Percentiles rank a stretch among this genome's conserved stretches.
These are phyloP conservation scores for Lepidocolaptes lacrymiger DNA, from an alignment of 2,797 vertebrate genomes.

Conservation along the genomic window DNA sequence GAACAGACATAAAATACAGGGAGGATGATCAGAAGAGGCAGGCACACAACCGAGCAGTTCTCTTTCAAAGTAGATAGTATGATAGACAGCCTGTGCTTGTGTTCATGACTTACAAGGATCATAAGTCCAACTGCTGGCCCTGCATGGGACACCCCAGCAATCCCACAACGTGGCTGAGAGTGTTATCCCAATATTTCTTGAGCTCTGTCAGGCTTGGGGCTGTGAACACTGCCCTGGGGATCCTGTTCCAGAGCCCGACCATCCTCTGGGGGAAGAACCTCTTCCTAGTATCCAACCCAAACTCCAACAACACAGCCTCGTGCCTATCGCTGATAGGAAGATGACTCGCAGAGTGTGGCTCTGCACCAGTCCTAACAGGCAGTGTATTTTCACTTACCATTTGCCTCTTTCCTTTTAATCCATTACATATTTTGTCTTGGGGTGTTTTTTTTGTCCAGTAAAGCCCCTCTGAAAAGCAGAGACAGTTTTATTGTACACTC, in stretches of 20 bases:
- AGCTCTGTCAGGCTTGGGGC: not conserved
- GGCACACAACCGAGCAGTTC: not conserved
- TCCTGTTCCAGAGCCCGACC: not conserved
- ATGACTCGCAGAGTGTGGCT: not conserved
- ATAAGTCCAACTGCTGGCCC: not conserved
- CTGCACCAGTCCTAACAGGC: not conserved
- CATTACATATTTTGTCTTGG: not conserved
- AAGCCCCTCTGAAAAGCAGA: not conserved
- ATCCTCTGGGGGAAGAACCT: not conserved
- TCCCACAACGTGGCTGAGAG: not conserved
- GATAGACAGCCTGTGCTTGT: not conserved
- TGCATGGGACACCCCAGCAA: not conserved
- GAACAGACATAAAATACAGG: not conserved
- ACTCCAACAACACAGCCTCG: not conserved
- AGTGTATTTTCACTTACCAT: not conserved
- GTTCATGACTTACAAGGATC: not conserved
- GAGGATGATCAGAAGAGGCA: not conserved
- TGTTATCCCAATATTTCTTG: not conserved
- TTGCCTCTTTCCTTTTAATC: not conserved
- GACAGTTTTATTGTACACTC: not conserved
- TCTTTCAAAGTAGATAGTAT: not conserved
- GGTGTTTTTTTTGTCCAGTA: not conserved
- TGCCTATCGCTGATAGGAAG: not conserved
- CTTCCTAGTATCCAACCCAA: not conserved
- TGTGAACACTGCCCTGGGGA: not conserved